Evolutionary conservation across 2,113 vertebrate genomes (phyloP).

Genomic region (Sturnira hondurensis): DNA sequence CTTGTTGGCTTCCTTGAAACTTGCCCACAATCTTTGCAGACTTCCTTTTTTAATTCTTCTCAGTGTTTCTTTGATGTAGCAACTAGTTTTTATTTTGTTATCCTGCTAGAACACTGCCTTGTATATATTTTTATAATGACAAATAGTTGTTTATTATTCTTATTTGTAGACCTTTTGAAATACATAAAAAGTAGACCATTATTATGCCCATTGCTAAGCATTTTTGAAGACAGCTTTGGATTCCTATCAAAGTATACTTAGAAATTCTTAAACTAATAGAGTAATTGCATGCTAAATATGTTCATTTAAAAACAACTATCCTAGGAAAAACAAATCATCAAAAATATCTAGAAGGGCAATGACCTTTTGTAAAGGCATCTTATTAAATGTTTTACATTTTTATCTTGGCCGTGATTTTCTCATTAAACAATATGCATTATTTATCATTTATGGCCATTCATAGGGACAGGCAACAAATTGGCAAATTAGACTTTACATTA

Average conservation of each 20-base stretch:
- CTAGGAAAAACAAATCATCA: slow-evolving; percentile 61
- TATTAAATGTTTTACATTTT: slow-evolving; percentile 78
- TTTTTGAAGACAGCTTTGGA: neutral
- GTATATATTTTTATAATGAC: neutral
- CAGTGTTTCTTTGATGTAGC: neutral
- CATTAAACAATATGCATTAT: slow-evolving; percentile 76
- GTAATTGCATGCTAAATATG: neutral
- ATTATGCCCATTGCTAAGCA: neutral
- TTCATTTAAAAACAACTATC: slow-evolving; percentile 43
- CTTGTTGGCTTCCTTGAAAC: neutral
- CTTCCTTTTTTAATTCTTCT: neutral
- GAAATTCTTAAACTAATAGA: neutral
- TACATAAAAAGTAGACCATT: neutral
- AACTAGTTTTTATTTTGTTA: neutral
- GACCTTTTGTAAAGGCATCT: slow-evolving; percentile 72
- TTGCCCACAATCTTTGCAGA: neutral
- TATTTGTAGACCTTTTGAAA: neutral
- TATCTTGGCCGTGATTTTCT: slow-evolving; percentile 75
- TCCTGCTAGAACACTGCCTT: neutral
- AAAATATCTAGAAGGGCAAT: slow-evolving; percentile 69
- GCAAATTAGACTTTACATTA: slow-evolving; percentile 74
- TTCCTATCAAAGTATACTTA: neutral
- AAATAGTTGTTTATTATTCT: neutral
- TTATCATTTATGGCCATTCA: slow-evolving; percentile 76
- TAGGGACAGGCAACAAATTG: slow-evolving; percentile 69